These are phyloP conservation scores for Oenanthe melanoleuca DNA, from an alignment of 2,113 vertebrate genomes.

Conservation along the genomic window DNA sequence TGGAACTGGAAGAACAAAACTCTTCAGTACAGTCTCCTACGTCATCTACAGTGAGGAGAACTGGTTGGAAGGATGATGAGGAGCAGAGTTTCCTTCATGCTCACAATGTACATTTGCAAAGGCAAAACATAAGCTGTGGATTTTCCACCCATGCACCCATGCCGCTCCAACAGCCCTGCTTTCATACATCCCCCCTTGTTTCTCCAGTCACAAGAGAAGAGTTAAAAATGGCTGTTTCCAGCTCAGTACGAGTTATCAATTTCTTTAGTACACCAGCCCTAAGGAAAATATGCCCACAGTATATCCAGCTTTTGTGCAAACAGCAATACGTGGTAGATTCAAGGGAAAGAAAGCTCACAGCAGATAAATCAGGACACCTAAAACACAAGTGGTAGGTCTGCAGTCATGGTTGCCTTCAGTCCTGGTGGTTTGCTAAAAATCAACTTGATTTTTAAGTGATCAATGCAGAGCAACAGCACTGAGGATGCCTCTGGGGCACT, in stretches of 20 bases:
- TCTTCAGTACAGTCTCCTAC: not conserved
- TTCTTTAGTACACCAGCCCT: accelerated
- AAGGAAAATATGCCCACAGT: not conserved
- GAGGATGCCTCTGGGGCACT: not conserved
- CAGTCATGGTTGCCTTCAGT: not conserved
- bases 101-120: not conserved
- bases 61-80: not conserved
- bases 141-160: slow-evolving; percentile 13
- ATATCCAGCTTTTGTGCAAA: not conserved
- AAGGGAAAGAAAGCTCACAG: not conserved
- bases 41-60: not conserved
- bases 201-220: not conserved
- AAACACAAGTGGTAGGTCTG: not conserved
- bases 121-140: not conserved
- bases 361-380: not conserved
- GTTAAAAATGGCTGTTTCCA: not conserved
- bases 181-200: not conserved
- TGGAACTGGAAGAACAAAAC: not conserved
- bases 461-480: not conserved
- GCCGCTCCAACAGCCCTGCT: not conserved
- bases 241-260: not conserved
- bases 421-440: not conserved
- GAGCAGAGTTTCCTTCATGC: not conserved
- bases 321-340: not conserved
- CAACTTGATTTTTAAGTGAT: not conserved